Conservation (phyloP, 64 coral and sea anemone genomes). For the Montipora foliosa region DNA sequence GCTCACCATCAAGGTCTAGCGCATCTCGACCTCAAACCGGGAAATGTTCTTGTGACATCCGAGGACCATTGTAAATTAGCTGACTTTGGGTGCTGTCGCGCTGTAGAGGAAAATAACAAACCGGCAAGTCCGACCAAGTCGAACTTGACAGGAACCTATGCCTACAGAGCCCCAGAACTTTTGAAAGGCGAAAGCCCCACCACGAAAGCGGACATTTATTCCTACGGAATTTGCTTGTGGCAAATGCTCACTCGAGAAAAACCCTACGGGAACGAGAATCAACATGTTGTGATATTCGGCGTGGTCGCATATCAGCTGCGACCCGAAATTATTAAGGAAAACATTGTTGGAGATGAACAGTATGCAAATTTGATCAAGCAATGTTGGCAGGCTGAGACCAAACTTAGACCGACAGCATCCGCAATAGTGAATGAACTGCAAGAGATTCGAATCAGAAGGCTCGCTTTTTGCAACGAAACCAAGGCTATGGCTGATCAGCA, state of each 20-base stretch:
- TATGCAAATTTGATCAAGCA: constrained; percentile 96
- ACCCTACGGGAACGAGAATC: constrained; percentile 97
- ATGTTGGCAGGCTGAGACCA: constrained; percentile 93
- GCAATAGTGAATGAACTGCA: constrained; percentile 70
- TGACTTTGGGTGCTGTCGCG: constrained; percentile 97
- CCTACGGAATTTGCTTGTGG: constrained; percentile 96
- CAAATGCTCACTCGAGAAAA: constrained; percentile 94
- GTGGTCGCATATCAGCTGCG: constrained; percentile 94
- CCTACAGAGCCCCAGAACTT: constrained; percentile 95
- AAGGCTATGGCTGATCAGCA: neutral
- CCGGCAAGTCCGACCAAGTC: constrained; percentile 99
- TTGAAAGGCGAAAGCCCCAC: constrained; percentile 90
- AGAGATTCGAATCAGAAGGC: neutral
- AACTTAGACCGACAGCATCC: constrained; percentile 81
- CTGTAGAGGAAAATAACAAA: constrained; percentile 89
- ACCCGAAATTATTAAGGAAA: constrained; percentile 72
- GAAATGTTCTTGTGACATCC: constrained; percentile 89
- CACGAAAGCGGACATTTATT: constrained; percentile 97
- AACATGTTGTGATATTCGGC: constrained; percentile 96
- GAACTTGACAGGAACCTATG: constrained; percentile 96
- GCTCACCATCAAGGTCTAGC: constrained; percentile 95
- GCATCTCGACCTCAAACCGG: constrained; percentile 96
- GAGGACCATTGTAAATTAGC: constrained; percentile 96
- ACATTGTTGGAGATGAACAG: constrained; percentile 70
- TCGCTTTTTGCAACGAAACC: neutral